A percentile compares a stretch with the other conserved stretches of the same genome.
Evolutionary conservation across 2,888 invertebrate species (phyloP).

Genomic region (Rugalucina vietnamica): DNA sequence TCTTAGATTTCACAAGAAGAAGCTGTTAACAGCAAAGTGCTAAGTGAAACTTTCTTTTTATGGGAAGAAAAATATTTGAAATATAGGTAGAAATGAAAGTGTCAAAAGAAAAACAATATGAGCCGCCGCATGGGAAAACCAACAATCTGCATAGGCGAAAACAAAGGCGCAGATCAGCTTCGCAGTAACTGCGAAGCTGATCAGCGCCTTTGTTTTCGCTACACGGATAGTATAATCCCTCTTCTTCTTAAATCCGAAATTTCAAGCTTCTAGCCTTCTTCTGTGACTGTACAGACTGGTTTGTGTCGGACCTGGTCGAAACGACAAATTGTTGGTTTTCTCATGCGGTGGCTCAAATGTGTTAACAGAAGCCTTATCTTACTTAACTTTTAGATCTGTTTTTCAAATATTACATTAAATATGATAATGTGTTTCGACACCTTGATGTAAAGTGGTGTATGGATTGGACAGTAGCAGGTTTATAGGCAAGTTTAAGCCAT

Average conservation of each 20-base stretch:
- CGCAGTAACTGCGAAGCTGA: too few relatives aligned
- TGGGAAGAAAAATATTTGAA: neutral
- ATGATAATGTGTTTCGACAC: constrained; percentile 4
- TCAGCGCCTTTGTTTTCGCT: too few relatives aligned
- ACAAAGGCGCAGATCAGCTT: too few relatives aligned
- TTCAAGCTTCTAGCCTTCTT: too few relatives aligned
- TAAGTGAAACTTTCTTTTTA: too few relatives aligned
- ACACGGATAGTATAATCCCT: too few relatives aligned
- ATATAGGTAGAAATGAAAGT: neutral
- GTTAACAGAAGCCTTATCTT: neutral
- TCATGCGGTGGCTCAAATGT: neutral
- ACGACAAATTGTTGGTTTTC: too few relatives aligned
- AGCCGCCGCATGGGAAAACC: too few relatives aligned
- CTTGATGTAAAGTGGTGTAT: neutral
- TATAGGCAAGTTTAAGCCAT: neutral
- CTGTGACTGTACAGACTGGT: too few relatives aligned
- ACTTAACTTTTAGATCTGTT: neutral
- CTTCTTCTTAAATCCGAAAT: too few relatives aligned
- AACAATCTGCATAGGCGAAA: too few relatives aligned
- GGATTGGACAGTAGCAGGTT: neutral
- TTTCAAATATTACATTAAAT: constrained; percentile 5
- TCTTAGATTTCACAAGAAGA: neutral
- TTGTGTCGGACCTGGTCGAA: too few relatives aligned
- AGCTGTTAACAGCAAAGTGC: neutral
- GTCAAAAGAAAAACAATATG: neutral